Percentiles rank a stretch among this genome's conserved stretches.
phyloP scores from a whole-genome alignment of 1,140 invertebrate genomes.

The Eriocheir sinensis region DNA sequence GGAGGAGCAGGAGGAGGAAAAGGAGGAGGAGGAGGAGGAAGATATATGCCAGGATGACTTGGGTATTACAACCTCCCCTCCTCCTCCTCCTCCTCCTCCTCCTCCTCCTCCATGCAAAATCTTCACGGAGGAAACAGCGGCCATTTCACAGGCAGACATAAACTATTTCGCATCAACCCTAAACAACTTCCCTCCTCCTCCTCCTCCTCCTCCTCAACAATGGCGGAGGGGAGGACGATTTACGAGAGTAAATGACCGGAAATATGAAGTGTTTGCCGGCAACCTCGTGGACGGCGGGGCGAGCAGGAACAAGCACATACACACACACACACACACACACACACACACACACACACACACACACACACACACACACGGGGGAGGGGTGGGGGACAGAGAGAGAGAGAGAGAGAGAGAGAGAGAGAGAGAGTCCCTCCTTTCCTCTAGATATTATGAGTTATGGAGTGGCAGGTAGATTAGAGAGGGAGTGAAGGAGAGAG shows the following conservation, averaged over 20 bases:
- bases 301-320: neutral
- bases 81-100: neutral
- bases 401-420: too few species aligned
- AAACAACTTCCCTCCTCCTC: neutral
- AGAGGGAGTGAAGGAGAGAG: too few species aligned
- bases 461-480: too few species aligned
- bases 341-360: too few species aligned
- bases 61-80: neutral
- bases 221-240: neutral
- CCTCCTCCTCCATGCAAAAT: too few species aligned
- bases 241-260: slow-evolving; percentile 8
- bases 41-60: neutral
- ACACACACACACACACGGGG: too few species aligned
- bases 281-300: neutral
- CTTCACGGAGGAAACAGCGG: too few species aligned
- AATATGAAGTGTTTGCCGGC: neutral
- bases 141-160: too few species aligned
- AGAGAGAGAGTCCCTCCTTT: too few species aligned
- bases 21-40: neutral
- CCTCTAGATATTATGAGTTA: too few species aligned
- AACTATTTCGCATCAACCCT: too few species aligned
- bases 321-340: neutral
- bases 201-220: slow-evolving; percentile 3
- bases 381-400: too few species aligned
- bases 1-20: neutral